phyloP scores from a whole-genome alignment of 2,113 vertebrate species.

The Lichenostomus cassidix region DNA sequence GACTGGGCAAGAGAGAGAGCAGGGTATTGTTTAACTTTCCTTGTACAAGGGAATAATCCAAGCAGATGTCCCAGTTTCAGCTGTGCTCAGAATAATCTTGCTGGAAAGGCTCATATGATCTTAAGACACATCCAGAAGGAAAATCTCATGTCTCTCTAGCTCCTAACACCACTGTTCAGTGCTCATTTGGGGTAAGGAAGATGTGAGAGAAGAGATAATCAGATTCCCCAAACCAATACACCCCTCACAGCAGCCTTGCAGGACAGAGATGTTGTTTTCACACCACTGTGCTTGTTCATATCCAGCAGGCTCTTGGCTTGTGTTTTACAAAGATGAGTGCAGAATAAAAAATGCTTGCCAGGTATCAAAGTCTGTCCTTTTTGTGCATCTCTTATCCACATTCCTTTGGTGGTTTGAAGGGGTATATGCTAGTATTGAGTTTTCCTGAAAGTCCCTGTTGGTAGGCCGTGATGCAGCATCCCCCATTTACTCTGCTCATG shows the following conservation, averaged over 20 bases:
- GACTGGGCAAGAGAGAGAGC: neutral
- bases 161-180: neutral
- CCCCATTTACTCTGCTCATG: neutral
- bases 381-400: neutral
- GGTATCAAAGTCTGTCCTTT: conserved; percentile 5
- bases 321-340: conserved; percentile 24
- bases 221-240: neutral
- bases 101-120: neutral
- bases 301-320: conserved; percentile 21
- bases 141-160: neutral
- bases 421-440: neutral
- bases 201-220: conserved; percentile 20
- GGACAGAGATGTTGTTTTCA: conserved; percentile 27
- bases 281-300: neutral
- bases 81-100: neutral
- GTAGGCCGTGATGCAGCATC: neutral
- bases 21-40: neutral
- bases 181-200: neutral
- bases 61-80: neutral
- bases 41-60: neutral
- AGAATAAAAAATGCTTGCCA: conserved; percentile 28
- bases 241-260: neutral
- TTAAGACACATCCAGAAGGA: neutral
- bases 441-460: neutral
- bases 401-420: neutral